A percentile compares a stretch with the other conserved stretches of the same genome.
Evolutionary conservation across 1,140 invertebrate genomes (phyloP).

Genomic region (Tribolium madens): DNA sequence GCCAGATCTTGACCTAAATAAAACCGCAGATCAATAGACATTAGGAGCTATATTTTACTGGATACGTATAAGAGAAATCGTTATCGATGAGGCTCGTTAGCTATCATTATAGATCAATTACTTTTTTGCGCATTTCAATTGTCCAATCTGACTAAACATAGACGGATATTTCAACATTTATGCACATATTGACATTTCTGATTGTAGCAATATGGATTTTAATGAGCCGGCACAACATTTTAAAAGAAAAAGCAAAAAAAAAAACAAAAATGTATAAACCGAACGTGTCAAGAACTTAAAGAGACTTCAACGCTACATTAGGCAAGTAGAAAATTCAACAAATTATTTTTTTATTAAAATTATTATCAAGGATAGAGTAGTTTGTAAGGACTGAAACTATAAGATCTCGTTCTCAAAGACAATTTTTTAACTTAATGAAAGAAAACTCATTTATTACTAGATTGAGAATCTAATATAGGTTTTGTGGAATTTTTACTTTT

Average conservation of each 20-base stretch:
- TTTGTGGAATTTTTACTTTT: too few relatives aligned
- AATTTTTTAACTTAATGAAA: too few relatives aligned
- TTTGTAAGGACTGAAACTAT: too few relatives aligned
- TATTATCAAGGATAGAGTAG: too few relatives aligned
- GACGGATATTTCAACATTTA: not conserved
- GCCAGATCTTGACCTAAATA: conserved; percentile 46
- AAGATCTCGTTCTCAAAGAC: too few relatives aligned
- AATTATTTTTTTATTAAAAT: too few relatives aligned
- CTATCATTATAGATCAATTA: conserved; percentile 42
- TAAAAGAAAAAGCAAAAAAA: not conserved
- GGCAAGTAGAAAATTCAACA: not conserved
- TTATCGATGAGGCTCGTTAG: conserved; percentile 37
- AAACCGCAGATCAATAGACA: conserved; percentile 19
- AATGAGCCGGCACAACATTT: not conserved
- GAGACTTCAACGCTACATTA: conserved; percentile 1
- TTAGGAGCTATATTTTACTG: conserved; percentile 29
- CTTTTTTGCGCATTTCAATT: conserved; percentile 23
- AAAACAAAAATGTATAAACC: not conserved
- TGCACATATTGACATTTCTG: not conserved
- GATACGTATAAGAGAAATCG: conserved; percentile 34
- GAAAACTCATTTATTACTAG: too few relatives aligned
- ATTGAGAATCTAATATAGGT: too few relatives aligned
- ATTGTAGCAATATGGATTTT: not conserved
- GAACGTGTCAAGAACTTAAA: not conserved
- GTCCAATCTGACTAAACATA: not conserved